Conservation (phyloP, 2,797 vertebrate genomes). For the Trichosurus vulpecula region DNA sequence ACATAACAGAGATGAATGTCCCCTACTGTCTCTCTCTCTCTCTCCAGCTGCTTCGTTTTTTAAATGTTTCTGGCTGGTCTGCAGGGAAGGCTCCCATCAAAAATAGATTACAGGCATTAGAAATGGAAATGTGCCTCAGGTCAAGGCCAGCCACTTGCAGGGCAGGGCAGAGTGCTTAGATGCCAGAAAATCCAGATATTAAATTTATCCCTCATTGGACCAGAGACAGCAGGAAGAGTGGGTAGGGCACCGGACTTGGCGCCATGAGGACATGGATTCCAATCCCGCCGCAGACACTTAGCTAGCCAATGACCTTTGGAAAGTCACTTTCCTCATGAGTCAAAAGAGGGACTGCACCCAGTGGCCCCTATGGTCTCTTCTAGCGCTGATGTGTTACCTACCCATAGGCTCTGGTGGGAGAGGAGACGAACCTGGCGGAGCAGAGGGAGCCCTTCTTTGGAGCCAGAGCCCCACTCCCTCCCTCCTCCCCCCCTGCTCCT, state of each 20-base stretch:
- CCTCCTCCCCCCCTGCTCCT: too few species aligned
- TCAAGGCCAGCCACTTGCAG: slow-evolving; percentile 27
- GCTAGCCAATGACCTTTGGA: background rate
- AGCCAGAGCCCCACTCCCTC: too few species aligned
- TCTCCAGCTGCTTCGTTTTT: slow-evolving; percentile 73
- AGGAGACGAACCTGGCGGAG: too few species aligned
- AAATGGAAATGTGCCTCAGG: slow-evolving; percentile 53
- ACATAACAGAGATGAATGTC: slow-evolving; percentile 53
- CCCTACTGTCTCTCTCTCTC: background rate
- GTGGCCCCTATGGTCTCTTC: background rate
- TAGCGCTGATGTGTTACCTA: background rate
- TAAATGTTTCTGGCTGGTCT: slow-evolving; percentile 68
- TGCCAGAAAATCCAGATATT: slow-evolving; percentile 59
- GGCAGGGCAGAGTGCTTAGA: slow-evolving; percentile 58
- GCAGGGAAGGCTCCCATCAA: slow-evolving; percentile 61
- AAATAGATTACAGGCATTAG: slow-evolving; percentile 69
- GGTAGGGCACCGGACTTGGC: background rate
- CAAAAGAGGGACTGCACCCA: background rate
- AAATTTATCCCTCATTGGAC: background rate
- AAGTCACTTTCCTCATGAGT: background rate
- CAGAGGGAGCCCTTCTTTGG: too few species aligned
- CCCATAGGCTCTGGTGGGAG: too few species aligned
- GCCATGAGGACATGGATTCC: background rate
- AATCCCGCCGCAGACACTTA: background rate
- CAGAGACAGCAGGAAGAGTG: background rate